Evolutionary conservation across 2,113 vertebrate genomes (phyloP).

Genomic region (Gallinago undulata): DNA sequence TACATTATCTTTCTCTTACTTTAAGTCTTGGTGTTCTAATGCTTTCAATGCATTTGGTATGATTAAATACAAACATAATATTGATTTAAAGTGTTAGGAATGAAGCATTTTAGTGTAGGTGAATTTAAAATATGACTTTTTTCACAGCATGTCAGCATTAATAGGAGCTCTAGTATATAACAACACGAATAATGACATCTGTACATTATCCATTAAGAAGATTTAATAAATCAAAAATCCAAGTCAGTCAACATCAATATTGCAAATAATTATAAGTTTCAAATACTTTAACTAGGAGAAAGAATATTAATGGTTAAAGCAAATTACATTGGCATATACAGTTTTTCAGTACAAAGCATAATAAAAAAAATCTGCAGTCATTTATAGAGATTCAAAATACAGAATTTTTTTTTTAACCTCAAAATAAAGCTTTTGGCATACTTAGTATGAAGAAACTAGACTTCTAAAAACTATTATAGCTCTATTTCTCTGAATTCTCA

Average conservation of each 20-base stretch:
- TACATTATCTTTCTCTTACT: not conserved
- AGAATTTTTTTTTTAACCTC: not conserved
- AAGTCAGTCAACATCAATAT: constrained; percentile 36
- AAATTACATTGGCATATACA: not conserved
- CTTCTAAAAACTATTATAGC: not conserved
- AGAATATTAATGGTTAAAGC: constrained; percentile 5
- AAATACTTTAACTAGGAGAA: constrained; percentile 2
- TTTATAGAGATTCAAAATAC: not conserved
- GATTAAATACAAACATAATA: not conserved
- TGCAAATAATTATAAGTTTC: constrained; percentile 37
- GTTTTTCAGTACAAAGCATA: not conserved
- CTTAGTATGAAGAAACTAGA: not conserved
- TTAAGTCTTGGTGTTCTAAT: not conserved
- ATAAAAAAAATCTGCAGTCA: not conserved
- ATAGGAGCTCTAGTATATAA: constrained; percentile 20
- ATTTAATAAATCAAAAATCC: constrained; percentile 57
- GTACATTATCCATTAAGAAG: constrained; percentile 21
- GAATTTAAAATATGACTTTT: constrained; percentile 9
- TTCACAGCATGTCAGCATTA: not conserved
- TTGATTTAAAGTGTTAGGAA: constrained; percentile 17
- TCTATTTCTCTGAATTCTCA: not conserved
- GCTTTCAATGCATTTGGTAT: not conserved
- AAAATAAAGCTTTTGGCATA: not conserved
- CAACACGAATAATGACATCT: constrained; percentile 20
- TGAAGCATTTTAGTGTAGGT: not conserved